Conservation (phyloP, 2,888 invertebrate species). For the Agrotis ipsilon region DNA sequence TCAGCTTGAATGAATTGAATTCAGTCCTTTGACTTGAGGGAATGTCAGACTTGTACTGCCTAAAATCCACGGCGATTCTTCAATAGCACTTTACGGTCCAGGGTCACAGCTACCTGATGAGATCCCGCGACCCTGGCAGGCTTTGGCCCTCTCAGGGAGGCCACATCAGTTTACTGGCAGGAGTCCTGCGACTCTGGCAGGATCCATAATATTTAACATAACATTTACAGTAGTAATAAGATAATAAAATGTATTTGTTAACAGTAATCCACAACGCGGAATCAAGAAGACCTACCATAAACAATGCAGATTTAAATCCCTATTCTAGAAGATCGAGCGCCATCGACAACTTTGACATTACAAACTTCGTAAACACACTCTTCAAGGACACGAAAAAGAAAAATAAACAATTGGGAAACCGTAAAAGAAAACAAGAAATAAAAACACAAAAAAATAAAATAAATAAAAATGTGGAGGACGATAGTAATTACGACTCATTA, state of each 20-base stretch:
- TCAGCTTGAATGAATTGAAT: no score
- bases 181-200: no score
- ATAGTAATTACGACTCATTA: constrained; percentile 21
- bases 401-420: fast-evolving
- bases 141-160: no score
- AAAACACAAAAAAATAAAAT: neutral
- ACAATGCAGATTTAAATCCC: neutral
- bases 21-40: no score
- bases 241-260: neutral
- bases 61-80: no score
- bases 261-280: constrained; percentile 27
- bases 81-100: no score
- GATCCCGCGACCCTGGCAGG: no score
- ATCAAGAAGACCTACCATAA: neutral
- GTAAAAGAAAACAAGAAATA: fast-evolving
- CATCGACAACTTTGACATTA: neutral
- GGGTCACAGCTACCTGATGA: no score
- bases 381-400: neutral
- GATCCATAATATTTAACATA: no score
- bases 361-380: constrained; percentile 15
- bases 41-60: no score
- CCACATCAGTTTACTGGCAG: no score
- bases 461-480: neutral
- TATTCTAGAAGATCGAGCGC: neutral
- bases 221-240: neutral